Conservation (phyloP, 2,888 invertebrate genomes). For the Gibbula magus region DNA sequence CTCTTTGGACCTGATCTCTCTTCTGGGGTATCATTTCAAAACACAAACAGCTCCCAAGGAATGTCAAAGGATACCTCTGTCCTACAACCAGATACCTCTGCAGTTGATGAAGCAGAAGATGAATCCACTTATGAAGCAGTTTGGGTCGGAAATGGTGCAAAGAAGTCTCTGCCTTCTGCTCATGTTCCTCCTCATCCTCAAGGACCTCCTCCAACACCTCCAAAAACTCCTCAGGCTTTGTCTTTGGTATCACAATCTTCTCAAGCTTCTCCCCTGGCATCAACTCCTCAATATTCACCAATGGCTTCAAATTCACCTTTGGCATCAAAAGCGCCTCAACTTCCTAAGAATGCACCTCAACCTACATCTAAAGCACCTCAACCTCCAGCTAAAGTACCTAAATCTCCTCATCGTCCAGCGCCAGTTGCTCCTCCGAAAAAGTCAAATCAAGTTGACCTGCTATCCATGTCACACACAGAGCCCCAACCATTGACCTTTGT, state of each 20-base stretch:
- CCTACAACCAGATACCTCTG: background rate
- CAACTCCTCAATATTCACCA: background rate
- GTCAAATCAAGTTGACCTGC: background rate
- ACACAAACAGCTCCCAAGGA: background rate
- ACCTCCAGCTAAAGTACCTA: no score
- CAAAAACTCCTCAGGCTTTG: background rate
- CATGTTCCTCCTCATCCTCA: background rate
- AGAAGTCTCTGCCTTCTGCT: background rate
- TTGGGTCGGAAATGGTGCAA: background rate
- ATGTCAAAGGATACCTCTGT: background rate
- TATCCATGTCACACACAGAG: background rate
- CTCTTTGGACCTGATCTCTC: background rate
- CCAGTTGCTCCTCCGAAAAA: background rate
- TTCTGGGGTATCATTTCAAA: no score
- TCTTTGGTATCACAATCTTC: no score
- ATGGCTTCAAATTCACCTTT: background rate
- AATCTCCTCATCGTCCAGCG: background rate
- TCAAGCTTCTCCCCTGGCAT: no score
- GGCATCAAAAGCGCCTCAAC: background rate
- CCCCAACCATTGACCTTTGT: background rate
- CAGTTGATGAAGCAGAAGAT: background rate
- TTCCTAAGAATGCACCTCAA: background rate
- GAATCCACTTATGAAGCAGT: slow-evolving; percentile 5
- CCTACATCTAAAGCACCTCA: no score
- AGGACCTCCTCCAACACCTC: background rate